These are phyloP conservation scores for Elegia similella DNA, from an alignment of 2,888 invertebrate species.

Conservation along the genomic window DNA sequence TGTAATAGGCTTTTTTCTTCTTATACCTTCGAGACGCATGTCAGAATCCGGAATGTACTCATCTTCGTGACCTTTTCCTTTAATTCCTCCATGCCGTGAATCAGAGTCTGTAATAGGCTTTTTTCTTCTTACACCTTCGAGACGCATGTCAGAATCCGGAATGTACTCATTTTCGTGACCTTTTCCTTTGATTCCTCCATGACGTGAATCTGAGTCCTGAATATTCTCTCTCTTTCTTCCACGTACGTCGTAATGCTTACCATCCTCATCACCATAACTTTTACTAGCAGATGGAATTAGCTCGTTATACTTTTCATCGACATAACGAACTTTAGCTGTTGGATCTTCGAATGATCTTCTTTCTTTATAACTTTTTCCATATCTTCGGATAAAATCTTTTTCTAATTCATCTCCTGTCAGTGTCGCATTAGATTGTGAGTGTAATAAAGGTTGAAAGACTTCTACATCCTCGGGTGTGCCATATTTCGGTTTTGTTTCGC, in stretches of 20 bases:
- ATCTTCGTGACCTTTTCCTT: neutral
- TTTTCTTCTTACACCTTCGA: too few species aligned
- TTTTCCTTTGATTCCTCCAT: neutral
- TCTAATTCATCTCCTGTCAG: slow-evolving; percentile 14
- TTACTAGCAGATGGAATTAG: neutral
- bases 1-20: neutral
- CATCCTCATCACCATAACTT: neutral
- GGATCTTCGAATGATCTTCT: neutral
- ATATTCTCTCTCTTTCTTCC: neutral
- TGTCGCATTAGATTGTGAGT: neutral
- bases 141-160: neutral
- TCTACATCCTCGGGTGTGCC: neutral
- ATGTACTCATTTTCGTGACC: neutral
- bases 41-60: neutral
- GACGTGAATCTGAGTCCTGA: neutral
- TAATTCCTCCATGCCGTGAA: neutral
- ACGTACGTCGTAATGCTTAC: neutral
- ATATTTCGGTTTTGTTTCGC: neutral
- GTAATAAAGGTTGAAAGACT: neutral
- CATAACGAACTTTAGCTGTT: neutral
- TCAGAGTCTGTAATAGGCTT: neutral
- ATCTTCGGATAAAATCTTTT: neutral
- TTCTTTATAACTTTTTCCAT: slow-evolving; percentile 5
- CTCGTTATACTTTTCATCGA: too few species aligned
- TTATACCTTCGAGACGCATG: neutral